A percentile compares a stretch with the other conserved stretches of the same genome.
Conservation (phyloP, 2,113 vertebrate species). For the Amazona guildingii region DNA sequence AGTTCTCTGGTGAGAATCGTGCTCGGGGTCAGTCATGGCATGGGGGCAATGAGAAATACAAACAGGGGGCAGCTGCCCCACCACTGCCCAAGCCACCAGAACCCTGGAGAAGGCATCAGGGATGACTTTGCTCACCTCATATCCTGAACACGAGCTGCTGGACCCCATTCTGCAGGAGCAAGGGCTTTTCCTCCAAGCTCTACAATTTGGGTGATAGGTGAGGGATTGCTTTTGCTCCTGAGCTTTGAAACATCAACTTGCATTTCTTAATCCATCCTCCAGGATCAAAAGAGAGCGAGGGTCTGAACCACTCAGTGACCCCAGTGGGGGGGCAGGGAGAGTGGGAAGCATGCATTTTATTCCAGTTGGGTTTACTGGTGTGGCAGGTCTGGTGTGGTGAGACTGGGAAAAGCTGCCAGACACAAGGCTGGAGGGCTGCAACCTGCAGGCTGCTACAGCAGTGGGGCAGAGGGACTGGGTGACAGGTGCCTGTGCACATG, state of each 20-base stretch:
- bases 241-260: not conserved
- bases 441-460: not conserved
- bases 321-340: not conserved
- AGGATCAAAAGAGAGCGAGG: not conserved
- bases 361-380: not conserved
- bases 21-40: accelerated
- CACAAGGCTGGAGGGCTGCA: not conserved
- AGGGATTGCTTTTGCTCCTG: not conserved
- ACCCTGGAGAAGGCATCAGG: not conserved
- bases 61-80: not conserved
- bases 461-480: accelerated
- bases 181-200: not conserved
- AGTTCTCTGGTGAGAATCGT: accelerated
- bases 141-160: not conserved
- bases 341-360: not conserved
- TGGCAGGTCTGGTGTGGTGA: not conserved
- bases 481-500: accelerated
- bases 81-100: not conserved
- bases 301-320: not conserved
- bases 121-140: accelerated
- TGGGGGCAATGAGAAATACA: not conserved
- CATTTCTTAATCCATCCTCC: not conserved
- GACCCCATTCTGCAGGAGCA: not conserved
- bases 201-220: not conserved
- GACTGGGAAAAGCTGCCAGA: not conserved